A percentile compares a stretch with the other conserved stretches of the same genome.
These are phyloP conservation scores for Heliconius aoede DNA, from an alignment of 2,888 invertebrate species.

Conservation along the genomic window DNA sequence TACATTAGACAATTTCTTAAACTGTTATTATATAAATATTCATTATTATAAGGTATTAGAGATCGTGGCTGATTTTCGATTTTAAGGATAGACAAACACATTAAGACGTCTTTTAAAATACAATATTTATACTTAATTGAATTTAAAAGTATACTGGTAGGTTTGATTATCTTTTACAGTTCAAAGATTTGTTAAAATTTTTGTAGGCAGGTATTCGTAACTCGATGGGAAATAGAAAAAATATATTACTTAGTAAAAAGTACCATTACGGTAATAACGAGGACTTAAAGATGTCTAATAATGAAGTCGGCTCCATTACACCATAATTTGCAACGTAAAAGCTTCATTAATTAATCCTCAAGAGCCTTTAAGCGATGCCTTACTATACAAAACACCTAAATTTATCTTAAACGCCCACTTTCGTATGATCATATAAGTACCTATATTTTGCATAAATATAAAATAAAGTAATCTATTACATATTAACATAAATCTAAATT, in stretches of 20 bases:
- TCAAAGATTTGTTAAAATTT: not conserved
- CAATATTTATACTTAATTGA: too few relatives aligned
- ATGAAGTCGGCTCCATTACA: not conserved
- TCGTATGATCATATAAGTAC: conserved; percentile 33
- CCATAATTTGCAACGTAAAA: not conserved
- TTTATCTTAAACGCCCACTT: not conserved
- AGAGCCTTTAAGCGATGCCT: not conserved
- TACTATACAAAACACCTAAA: not conserved
- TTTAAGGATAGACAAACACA: too few relatives aligned
- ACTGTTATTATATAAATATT: too few relatives aligned
- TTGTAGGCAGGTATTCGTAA: not conserved
- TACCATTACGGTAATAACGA: not conserved
- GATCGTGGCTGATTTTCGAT: too few relatives aligned
- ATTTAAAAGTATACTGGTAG: not conserved
- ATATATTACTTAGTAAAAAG: not conserved
- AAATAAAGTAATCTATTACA: not conserved
- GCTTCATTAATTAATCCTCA: not conserved
- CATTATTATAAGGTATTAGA: too few relatives aligned
- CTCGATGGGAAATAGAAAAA: not conserved
- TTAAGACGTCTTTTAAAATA: too few relatives aligned
- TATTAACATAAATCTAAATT: not conserved
- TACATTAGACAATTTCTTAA: too few relatives aligned
- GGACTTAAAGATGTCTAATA: not conserved
- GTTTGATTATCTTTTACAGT: not conserved
- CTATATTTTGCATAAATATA: not conserved